Base-by-base conservation (phyloP, 2,113 vertebrate species). In the Poecilia latipinna region DNA sequence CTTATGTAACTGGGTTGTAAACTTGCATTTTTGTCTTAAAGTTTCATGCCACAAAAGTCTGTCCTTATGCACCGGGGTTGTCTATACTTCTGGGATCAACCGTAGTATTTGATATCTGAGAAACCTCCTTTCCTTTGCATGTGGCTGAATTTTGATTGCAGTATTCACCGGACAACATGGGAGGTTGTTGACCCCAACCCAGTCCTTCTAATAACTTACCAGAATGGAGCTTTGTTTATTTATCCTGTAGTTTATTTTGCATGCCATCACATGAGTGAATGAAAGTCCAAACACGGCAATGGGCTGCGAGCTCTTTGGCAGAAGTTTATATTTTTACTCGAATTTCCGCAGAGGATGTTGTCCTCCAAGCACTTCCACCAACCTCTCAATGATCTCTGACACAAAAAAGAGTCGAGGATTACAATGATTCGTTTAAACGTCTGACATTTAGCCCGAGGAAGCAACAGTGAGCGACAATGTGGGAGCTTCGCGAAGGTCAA, bases 261-360 rank as follows among this genome's bases (percentile, higher is more conserved):
- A 78, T 37, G 42, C 72, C 70, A 77, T 85, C 69, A 66, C 69
- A 88, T 70, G 80, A 88, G 65, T 86, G 82, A 84, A 77, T 82
- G 62, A 82, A 68, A 42, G 32, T 74, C 80, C 72, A 93, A 91
- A 91, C 89, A 88, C 15, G 57, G 67, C 73, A 67, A 28, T 22
- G 10, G 5, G 62, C 51, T 11, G 61, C 7, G 13, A 65, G 63
- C 2, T 0, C 12, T 75, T 70, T 68, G 68, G 65, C 70, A 74
- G 61, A 7, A 29, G 71, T 15, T 73, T 48, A 69, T 78, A 71
- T 82, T 83, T 54, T 82, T 62, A 74, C 57, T 70, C 76, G 37
- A 82, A 42, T 80, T 88, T 88, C 83, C 76, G n/a, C 57, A 24
- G 32, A 84, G 88, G 87, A 91, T 87, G 87, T 88, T 77, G 78